phyloP scores from a whole-genome alignment of 2,888 invertebrate genomes.

The Phortica magna region DNA sequence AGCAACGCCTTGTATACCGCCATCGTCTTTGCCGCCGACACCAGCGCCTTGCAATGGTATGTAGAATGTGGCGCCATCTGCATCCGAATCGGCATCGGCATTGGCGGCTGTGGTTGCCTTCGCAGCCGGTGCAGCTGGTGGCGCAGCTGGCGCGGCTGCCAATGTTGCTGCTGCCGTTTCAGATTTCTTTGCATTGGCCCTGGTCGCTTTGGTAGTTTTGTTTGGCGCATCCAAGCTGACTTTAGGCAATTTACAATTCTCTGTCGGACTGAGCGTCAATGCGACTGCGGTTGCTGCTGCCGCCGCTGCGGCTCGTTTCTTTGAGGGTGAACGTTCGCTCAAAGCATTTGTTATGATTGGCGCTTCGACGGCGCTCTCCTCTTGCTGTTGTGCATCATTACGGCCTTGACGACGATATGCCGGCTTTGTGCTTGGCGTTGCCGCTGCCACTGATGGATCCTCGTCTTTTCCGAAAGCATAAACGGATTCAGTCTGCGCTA shows the following conservation, averaged over 20 bases:
- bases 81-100: conserved; percentile 78
- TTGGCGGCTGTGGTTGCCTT: conserved; percentile 47
- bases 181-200: conserved; percentile 54
- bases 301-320: conserved; percentile 63
- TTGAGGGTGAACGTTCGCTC: conserved; percentile 61
- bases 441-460: conserved; percentile 75
- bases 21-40: conserved; percentile 66
- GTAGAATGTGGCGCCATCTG: conserved; percentile 82
- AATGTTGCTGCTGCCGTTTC: conserved; percentile 39
- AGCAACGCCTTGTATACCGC: conserved; percentile 82
- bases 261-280: conserved; percentile 76
- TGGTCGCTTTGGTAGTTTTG: neutral
- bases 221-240: conserved; percentile 79
- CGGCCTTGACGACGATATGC: conserved; percentile 80
- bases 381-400: conserved; percentile 65
- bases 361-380: neutral
- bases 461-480: conserved; percentile 86
- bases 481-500: conserved; percentile 79
- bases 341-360: conserved; percentile 49
- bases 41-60: conserved; percentile 81
- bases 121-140: conserved; percentile 40
- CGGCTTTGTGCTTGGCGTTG: conserved; percentile 59
- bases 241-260: conserved; percentile 79
- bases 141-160: conserved; percentile 1
- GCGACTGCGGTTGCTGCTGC: conserved; percentile 73